These are phyloP conservation scores for Ephydatia muelleri DNA, from an alignment of 37 sponge, comb jelly and placozoan species.

Conservation along the genomic window DNA sequence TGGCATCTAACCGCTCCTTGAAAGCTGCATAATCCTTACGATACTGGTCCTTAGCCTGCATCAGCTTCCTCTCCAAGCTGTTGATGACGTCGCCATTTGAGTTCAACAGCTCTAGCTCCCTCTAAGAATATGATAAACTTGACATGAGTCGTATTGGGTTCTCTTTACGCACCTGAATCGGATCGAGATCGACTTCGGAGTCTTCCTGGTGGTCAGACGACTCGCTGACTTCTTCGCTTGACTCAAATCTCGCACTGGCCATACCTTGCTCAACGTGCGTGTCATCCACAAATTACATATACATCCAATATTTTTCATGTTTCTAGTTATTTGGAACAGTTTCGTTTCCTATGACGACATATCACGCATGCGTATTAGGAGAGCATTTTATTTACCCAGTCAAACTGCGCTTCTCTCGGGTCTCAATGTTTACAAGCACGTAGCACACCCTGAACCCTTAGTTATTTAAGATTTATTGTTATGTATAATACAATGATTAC, in stretches of 20 bases:
- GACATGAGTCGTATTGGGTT: not conserved
- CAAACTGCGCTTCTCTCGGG: too few relatives aligned
- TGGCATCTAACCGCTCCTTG: not conserved
- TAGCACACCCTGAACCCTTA: too few relatives aligned
- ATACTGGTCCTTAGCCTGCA: not conserved
- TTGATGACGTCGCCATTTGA: conserved; percentile 41
- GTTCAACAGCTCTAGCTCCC: conserved; percentile 27
- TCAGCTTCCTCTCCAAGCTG: conserved; percentile 32
- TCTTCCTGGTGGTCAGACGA: not conserved
- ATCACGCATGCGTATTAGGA: not conserved
- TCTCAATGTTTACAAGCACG: too few relatives aligned
- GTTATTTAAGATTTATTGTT: too few relatives aligned
- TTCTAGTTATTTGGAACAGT: conserved; percentile 1
- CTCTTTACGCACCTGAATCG: not conserved
- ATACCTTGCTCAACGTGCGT: not conserved
- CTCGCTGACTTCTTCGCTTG: not conserved
- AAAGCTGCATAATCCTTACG: not conserved
- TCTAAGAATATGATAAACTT: conserved; percentile 9
- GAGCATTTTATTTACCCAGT: not conserved
- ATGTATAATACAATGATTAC: too few relatives aligned
- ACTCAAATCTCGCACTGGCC: not conserved
- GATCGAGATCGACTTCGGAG: not conserved
- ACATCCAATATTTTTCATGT: not conserved
- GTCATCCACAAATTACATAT: not conserved
- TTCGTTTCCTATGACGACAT: not conserved